Evolutionary conservation across 2,113 vertebrate species (phyloP).

Genomic region (Misgurnus mizolepis): DNA sequence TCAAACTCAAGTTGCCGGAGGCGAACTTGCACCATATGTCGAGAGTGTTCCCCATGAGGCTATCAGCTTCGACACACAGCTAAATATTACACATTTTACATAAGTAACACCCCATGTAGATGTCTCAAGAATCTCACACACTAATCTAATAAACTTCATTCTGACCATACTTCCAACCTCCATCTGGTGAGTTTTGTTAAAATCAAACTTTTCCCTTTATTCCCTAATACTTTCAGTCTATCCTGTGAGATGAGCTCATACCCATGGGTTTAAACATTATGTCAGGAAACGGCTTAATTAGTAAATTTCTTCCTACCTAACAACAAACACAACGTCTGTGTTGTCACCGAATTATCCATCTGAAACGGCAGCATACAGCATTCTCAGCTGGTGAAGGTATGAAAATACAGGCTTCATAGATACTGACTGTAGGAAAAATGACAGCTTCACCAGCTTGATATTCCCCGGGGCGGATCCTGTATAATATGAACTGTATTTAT

Average conservation of each 20-base stretch:
- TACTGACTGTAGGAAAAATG: not conserved
- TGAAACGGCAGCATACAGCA: conserved; percentile 2
- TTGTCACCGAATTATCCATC: conserved; percentile 35
- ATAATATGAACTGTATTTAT: conserved; percentile 30
- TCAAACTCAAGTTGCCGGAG: no score
- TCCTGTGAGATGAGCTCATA: not conserved
- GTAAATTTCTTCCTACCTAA: conserved; percentile 21
- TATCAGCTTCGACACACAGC: no score
- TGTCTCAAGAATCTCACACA: not conserved
- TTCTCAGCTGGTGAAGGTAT: not conserved
- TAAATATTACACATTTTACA: not conserved
- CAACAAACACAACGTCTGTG: conserved; percentile 31
- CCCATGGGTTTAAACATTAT: conserved; percentile 8
- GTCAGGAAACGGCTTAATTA: conserved; percentile 40
- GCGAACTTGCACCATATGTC: no score
- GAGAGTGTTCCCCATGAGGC: no score
- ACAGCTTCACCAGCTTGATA: conserved; percentile 13
- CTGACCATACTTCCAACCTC: not conserved
- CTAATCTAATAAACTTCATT: conserved; percentile 7
- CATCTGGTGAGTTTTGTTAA: not conserved
- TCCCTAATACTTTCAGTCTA: not conserved
- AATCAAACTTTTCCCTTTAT: not conserved
- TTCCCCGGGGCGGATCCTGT: conserved; percentile 3
- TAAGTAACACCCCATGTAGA: not conserved
- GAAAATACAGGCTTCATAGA: conserved; percentile 26